phyloP scores from a whole-genome alignment of 23 tunicate species.

The Trididemnum miniatum region DNA sequence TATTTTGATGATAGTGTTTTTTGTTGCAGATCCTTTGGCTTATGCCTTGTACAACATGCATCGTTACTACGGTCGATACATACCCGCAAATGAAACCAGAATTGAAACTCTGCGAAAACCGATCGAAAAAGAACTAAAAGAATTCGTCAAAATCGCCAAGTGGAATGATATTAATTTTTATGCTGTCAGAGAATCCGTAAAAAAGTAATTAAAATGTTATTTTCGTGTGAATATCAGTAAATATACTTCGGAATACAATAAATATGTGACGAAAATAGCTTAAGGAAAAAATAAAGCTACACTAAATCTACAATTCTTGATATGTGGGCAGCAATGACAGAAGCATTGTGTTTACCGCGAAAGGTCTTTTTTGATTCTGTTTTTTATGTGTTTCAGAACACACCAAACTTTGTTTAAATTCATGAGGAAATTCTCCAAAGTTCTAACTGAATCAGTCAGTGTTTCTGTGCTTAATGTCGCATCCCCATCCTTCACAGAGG shows the following conservation, averaged over 20 bases:
- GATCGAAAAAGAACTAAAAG: constrained; percentile 77
- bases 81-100: constrained; percentile 8
- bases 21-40: constrained; percentile 35
- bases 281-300: too few species aligned
- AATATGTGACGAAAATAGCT: too few species aligned
- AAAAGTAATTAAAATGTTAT: constrained; percentile 34
- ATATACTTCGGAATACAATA: too few species aligned
- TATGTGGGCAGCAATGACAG: background rate
- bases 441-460: constrained; percentile 45
- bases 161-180: constrained; percentile 88
- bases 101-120: constrained; percentile 53
- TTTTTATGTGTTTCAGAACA: constrained; percentile 23
- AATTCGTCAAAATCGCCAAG: constrained; percentile 68
- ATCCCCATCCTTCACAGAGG: background rate
- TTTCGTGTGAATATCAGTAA: too few species aligned
- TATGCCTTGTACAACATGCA: constrained; percentile 45
- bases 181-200: constrained; percentile 53
- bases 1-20: background rate
- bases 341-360: background rate
- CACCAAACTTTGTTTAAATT: constrained; percentile 78
- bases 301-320: too few species aligned
- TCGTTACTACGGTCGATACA: constrained; percentile 61
- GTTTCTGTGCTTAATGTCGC: constrained; percentile 29
- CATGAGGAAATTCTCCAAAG: constrained; percentile 44
- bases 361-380: background rate